Percentiles rank a stretch among this genome's conserved stretches.
phyloP scores from a whole-genome alignment of 2,113 vertebrate genomes.

The Paramisgurnus dabryanus region DNA sequence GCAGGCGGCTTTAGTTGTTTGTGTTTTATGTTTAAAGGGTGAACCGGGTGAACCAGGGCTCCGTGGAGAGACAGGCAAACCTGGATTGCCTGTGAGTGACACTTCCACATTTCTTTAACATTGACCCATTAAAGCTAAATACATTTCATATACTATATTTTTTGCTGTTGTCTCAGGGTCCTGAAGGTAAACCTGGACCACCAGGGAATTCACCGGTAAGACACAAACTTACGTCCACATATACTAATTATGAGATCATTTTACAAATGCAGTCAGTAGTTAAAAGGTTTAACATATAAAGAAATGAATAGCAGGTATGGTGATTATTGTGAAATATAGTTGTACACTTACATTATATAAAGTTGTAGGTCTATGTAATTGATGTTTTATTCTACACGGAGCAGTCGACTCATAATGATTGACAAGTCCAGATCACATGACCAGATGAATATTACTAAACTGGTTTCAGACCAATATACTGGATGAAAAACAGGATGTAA shows the following conservation, averaged over 20 bases:
- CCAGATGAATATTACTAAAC: too few relatives aligned
- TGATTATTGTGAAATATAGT: too few relatives aligned
- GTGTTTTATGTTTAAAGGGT: constrained; percentile 58
- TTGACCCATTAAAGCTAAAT: neutral
- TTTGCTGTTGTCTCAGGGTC: constrained; percentile 66
- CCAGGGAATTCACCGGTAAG: constrained; percentile 69
- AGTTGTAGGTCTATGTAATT: too few relatives aligned
- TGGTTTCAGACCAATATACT: neutral
- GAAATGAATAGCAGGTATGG: too few relatives aligned
- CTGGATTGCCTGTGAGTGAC: constrained; percentile 77
- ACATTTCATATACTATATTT: neutral
- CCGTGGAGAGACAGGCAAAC: constrained; percentile 67
- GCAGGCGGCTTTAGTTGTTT: neutral
- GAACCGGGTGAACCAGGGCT: constrained; percentile 69
- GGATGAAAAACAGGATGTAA: neutral
- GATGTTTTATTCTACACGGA: too few relatives aligned
- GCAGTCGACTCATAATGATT: too few relatives aligned
- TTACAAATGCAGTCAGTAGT: too few relatives aligned
- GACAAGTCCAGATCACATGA: too few relatives aligned
- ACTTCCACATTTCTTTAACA: neutral
- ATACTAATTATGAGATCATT: neutral
- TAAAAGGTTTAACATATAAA: too few relatives aligned
- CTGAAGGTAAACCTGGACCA: constrained; percentile 75
- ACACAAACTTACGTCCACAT: neutral
- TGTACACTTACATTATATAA: too few relatives aligned